Conservation (phyloP, 35 echinoderm and acorn worm genomes). For the Patiria miniata region DNA sequence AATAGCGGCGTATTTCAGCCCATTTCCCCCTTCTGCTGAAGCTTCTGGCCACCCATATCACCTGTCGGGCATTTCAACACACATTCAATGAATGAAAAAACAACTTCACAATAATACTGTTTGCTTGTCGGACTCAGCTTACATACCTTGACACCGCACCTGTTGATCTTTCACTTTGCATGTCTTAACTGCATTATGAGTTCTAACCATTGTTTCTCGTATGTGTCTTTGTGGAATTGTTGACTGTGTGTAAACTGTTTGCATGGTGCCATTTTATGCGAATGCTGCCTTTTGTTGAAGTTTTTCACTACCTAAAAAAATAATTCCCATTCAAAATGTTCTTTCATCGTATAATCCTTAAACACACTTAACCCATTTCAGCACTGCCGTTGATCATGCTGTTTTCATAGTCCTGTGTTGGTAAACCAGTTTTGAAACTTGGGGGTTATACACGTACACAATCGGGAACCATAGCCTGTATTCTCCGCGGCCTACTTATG, state of each 20-base stretch:
- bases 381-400: background rate
- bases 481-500: too few species aligned
- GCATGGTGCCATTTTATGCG: background rate
- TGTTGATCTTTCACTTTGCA: conserved; percentile 28
- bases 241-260: conserved; percentile 13
- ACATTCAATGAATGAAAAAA: conserved; percentile 5
- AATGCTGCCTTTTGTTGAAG: background rate
- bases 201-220: background rate
- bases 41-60: conserved; percentile 24
- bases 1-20: background rate
- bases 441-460: too few species aligned
- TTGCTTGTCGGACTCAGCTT: background rate
- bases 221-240: conserved; percentile 1
- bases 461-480: too few species aligned
- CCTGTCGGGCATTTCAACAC: conserved; percentile 10
- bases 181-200: background rate
- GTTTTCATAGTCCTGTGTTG: conserved; percentile 9
- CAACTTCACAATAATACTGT: conserved; percentile 5
- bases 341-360: background rate
- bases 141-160: conserved; percentile 2
- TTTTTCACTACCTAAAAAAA: background rate
- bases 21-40: conserved; percentile 23
- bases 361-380: background rate
- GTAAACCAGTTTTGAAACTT: too few species aligned
- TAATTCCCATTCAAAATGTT: background rate